These are phyloP conservation scores for Scomber japonicus DNA, from an alignment of 2,113 vertebrate genomes.

Conservation along the genomic window DNA sequence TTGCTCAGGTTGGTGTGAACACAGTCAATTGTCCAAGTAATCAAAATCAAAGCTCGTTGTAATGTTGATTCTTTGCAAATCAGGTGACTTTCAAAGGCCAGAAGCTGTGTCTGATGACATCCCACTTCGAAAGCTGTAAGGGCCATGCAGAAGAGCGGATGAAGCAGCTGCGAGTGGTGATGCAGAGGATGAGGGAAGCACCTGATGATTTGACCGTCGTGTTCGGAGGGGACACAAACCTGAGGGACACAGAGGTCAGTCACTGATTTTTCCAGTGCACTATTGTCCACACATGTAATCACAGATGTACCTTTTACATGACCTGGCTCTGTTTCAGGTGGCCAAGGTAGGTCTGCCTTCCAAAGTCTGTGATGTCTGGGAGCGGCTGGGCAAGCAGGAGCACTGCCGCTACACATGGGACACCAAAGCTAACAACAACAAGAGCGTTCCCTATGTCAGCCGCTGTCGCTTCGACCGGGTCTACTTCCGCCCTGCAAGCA, in stretches of 20 bases:
- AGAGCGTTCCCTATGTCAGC: conserved; percentile 75
- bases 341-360: conserved; percentile 87
- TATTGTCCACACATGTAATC: neutral
- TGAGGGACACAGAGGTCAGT: conserved; percentile 92
- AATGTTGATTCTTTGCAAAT: neutral
- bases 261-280: neutral
- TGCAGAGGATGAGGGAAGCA: conserved; percentile 85
- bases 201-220: conserved; percentile 88
- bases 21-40: neutral
- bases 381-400: conserved; percentile 89
- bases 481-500: conserved; percentile 84
- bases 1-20: conserved; percentile 86
- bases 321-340: conserved; percentile 83
- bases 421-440: conserved; percentile 91
- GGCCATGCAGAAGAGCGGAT: conserved; percentile 87
- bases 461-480: conserved; percentile 93
- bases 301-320: neutral
- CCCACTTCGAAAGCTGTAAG: conserved; percentile 96
- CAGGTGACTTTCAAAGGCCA: conserved; percentile 88
- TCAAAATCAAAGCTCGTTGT: neutral
- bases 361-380: conserved; percentile 91
- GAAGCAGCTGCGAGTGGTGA: conserved; percentile 88
- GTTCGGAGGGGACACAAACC: conserved; percentile 97
- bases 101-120: conserved; percentile 94
- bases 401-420: conserved; percentile 97